Evolutionary conservation across 2,797 vertebrate species (phyloP), one percentile per base, ranked within the genome.

Genomic region (Bradypodion ventrale): DNA sequence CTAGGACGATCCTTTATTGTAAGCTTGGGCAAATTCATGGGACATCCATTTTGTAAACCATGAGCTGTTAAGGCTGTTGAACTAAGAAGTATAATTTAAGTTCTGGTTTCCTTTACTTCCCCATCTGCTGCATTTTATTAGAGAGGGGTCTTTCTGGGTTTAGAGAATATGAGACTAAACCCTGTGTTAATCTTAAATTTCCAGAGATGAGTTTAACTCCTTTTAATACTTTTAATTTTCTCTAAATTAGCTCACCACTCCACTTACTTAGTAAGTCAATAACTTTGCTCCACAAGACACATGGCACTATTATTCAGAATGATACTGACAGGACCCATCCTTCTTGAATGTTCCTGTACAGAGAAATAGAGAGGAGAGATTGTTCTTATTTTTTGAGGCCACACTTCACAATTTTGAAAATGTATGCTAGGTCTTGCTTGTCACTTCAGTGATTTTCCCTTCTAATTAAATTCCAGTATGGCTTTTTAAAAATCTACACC

Each of bases 401-500:
- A 69, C 65, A 83, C 69, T 84, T 5, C n/a, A 82, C 80, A 44
- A 13, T 23, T 90, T 83, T 82, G 4, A 77, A 83, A 42, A 82
- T 52, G 62, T 23, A 65, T 75, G 82, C 56, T 13, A 44, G 69
- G 73, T 49, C 21, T 16, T 4, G 70, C 83, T 75, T 86, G 75
- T 85, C 85, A 82, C 84, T 90, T 87, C 75, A 82, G 52, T 90
- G 81, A 79, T 83, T 87, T 89, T 75, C 62, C 44, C 19, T 82
- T 69, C 59, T 87, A 89, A 93, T 88, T 78, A 81, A 91, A 88
- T 88, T 75, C 35, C 19, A n/a, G 0, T 77, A 0, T n/a, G n/a
- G n/a, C 3, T 52, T 52, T 52, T 52, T 13, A 52, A 56, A 56
- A 56, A 19, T 56, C 0, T 81, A 37, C 87, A 89, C 82, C 87